These are phyloP conservation scores for Eurosta solidaginis DNA, from an alignment of 1,140 invertebrate species.

Conservation along the genomic window DNA sequence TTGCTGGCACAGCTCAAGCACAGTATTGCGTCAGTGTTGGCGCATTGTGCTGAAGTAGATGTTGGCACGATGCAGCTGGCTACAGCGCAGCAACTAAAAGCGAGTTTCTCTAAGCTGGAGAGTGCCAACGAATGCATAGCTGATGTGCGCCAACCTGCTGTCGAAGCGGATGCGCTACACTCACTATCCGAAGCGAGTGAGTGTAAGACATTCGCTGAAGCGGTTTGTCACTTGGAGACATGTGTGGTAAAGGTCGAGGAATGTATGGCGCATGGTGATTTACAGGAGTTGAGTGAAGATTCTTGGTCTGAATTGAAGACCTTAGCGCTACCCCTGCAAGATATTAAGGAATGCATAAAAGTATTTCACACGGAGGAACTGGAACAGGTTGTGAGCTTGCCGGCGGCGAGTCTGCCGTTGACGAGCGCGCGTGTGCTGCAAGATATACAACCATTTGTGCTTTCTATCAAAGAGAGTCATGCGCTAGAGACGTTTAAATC, in stretches of 20 bases:
- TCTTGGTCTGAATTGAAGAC: conserved; percentile 46
- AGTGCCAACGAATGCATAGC: conserved; percentile 44
- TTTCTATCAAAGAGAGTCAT: conserved; percentile 36
- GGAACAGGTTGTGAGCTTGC: conserved; percentile 33
- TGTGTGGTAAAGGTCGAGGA: conserved; percentile 53
- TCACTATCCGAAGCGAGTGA: conserved; percentile 45
- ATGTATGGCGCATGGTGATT: conserved; percentile 44
- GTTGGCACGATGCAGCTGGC: conserved; percentile 36
- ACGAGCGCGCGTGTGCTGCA: conserved; percentile 30
- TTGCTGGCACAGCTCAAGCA: conserved; percentile 48
- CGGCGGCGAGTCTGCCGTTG: not conserved
- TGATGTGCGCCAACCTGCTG: conserved; percentile 41
- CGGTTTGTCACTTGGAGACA: conserved; percentile 47
- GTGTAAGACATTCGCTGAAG: conserved; percentile 48
- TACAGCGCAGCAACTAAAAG: conserved; percentile 47
- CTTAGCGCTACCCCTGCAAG: conserved; percentile 45
- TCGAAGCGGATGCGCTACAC: conserved; percentile 36
- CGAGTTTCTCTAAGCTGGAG: conserved; percentile 46
- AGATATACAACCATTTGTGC: conserved; percentile 29
- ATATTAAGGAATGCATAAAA: conserved; percentile 40
- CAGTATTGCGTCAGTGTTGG: conserved; percentile 46
- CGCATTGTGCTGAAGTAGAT: conserved; percentile 44
- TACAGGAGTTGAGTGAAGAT: conserved; percentile 40
- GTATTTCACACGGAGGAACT: conserved; percentile 34
- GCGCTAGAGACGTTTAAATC: conserved; percentile 35